These are phyloP conservation scores for Spondyliosoma cantharus DNA, from an alignment of 2,797 vertebrate species.

Conservation along the genomic window DNA sequence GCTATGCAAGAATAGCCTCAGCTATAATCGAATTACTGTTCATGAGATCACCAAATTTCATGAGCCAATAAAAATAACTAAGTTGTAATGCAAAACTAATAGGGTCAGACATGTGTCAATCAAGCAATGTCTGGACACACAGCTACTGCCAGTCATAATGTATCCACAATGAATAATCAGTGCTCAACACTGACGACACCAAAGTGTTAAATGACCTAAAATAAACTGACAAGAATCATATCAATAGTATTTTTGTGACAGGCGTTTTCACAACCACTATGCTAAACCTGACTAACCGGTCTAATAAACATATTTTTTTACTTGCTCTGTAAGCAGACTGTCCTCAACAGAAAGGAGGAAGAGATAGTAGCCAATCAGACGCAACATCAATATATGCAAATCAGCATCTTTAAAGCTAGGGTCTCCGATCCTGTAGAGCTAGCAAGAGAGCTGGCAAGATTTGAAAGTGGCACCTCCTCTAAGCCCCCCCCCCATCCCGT, in stretches of 20 bases:
- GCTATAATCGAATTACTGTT: not conserved
- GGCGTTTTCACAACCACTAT: not conserved
- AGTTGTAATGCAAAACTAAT: not conserved
- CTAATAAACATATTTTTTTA: conserved; percentile 12
- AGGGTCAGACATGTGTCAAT: not conserved
- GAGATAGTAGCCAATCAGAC: not conserved
- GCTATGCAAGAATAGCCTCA: too few species aligned
- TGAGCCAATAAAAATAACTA: not conserved
- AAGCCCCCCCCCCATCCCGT: too few species aligned
- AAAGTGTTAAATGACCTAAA: not conserved
- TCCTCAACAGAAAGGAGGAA: not conserved
- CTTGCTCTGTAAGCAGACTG: not conserved
- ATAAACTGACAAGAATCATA: not conserved
- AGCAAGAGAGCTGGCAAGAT: too few species aligned
- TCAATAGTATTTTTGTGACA: not conserved
- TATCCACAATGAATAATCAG: not conserved
- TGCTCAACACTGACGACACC: not conserved
- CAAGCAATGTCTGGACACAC: not conserved
- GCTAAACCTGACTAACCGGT: not conserved
- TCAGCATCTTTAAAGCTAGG: not conserved
- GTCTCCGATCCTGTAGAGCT: too few species aligned
- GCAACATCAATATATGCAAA: conserved; percentile 11
- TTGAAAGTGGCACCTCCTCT: too few species aligned
- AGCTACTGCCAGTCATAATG: not conserved
- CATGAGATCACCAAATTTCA: not conserved